Conservation (phyloP, 2,797 vertebrate species). For the Sebastes vulpes region DNA sequence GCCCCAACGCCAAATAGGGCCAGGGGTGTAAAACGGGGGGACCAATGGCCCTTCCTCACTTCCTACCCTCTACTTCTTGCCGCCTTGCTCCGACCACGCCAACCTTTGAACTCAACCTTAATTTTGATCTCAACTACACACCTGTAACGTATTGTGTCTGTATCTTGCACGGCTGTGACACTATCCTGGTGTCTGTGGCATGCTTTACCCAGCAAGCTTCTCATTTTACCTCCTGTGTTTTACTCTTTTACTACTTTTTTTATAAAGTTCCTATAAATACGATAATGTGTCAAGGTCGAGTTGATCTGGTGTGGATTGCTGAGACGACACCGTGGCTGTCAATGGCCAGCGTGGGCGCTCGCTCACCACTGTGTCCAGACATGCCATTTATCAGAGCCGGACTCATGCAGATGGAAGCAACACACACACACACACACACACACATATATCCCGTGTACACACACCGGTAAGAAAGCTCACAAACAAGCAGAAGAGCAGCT, state of each 20-base stretch:
- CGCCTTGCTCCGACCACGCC: too few species aligned
- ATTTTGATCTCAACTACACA: too few species aligned
- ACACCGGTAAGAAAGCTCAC: neutral
- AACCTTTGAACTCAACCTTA: too few species aligned
- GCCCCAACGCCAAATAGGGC: too few species aligned
- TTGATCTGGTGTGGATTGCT: neutral
- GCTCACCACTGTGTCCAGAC: slow-evolving; percentile 1
- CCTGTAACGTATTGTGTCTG: rapidly evolving
- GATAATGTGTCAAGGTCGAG: slow-evolving; percentile 10
- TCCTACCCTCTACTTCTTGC: too few species aligned
- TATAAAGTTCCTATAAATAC: slow-evolving; percentile 1
- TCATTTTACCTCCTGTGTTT: neutral
- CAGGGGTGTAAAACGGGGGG: too few species aligned
- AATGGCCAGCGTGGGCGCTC: neutral
- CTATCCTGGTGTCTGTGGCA: neutral
- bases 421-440: neutral
- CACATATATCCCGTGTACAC: neutral
- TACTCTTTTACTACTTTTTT: neutral
- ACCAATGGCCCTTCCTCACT: too few species aligned
- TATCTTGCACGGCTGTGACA: neutral
- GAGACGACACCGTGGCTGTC: neutral
- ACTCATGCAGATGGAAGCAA: slow-evolving; percentile 10
- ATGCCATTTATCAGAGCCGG: slow-evolving; percentile 16
- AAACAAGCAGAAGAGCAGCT: slow-evolving; percentile 4
- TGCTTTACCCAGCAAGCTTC: neutral